Evolutionary conservation across 2,113 vertebrate genomes (phyloP).

Genomic region (Empidonax alnorum): DNA sequence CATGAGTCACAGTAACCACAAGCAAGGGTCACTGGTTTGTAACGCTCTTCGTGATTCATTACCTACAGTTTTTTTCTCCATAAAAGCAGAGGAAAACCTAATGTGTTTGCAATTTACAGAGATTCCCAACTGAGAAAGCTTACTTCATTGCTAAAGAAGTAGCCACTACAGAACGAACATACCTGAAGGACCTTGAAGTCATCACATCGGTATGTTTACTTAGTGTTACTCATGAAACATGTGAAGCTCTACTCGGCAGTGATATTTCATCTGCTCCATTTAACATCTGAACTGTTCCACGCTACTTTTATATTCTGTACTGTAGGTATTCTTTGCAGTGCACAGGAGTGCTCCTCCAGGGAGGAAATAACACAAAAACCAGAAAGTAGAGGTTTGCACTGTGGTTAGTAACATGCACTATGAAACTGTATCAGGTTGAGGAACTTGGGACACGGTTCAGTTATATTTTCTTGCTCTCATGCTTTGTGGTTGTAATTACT

Average conservation of each 20-base stretch:
- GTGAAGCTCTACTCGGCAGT: not conserved
- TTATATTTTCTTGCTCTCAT: constrained; percentile 11
- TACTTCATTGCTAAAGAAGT: constrained; percentile 97
- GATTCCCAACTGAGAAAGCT: constrained; percentile 89
- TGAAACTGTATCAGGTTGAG: not conserved
- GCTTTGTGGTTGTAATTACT: constrained; percentile 29
- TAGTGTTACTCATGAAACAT: not conserved
- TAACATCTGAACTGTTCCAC: not conserved
- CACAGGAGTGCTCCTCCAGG: not conserved
- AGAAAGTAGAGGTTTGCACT: not conserved
- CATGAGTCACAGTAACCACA: constrained; percentile 10
- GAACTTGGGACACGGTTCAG: constrained; percentile 27
- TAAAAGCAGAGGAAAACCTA: constrained; percentile 35
- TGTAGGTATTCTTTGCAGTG: not conserved
- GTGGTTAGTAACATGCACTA: not conserved
- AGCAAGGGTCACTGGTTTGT: constrained; percentile 24
- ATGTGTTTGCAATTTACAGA: constrained; percentile 78
- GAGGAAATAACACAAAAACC: not conserved
- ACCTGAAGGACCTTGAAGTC: constrained; percentile 96
- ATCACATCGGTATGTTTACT: constrained; percentile 86
- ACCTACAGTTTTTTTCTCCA: not conserved
- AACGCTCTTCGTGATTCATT: not conserved
- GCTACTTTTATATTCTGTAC: not conserved
- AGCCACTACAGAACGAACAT: constrained; percentile 91
- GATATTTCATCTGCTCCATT: constrained; percentile 5